Evolutionary conservation across 2,113 vertebrate species (phyloP).

Genomic region (Sialia sialis): DNA sequence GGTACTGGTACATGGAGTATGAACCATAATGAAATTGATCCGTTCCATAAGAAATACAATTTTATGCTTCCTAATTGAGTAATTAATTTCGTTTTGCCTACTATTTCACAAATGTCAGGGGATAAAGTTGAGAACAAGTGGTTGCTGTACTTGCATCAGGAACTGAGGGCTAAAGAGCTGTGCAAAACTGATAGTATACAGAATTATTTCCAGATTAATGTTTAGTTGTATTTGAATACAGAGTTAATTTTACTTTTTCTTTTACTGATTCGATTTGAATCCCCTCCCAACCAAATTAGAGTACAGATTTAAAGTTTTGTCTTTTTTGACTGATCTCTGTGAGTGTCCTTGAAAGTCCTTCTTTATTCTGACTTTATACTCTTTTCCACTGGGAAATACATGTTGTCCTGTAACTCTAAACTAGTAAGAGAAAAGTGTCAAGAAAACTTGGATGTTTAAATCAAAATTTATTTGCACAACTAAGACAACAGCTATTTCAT

Average conservation of each 20-base stretch:
- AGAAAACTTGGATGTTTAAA: conserved; percentile 42
- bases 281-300: neutral
- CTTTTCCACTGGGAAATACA: conserved; percentile 43
- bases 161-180: neutral
- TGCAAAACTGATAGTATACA: neutral
- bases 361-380: conserved; percentile 17
- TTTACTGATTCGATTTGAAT: neutral
- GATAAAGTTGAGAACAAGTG: neutral
- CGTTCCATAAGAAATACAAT: neutral
- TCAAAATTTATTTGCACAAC: conserved; percentile 34
- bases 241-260: neutral
- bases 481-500: conserved; percentile 22
- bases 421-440: conserved; percentile 3
- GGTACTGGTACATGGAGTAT: neutral
- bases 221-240: neutral
- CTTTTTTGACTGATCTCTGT: neutral
- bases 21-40: neutral
- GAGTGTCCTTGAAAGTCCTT: conserved; percentile 50
- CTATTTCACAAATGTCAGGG: neutral
- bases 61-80: conserved; percentile 28
- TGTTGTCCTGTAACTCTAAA: conserved; percentile 59
- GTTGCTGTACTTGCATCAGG: neutral
- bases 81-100: conserved; percentile 24
- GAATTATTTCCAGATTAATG: neutral
- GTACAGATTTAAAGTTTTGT: neutral